Percentiles rank a stretch among this genome's conserved stretches.
Conservation (phyloP, 2,797 vertebrate genomes). For the Cyclura pinguis region DNA sequence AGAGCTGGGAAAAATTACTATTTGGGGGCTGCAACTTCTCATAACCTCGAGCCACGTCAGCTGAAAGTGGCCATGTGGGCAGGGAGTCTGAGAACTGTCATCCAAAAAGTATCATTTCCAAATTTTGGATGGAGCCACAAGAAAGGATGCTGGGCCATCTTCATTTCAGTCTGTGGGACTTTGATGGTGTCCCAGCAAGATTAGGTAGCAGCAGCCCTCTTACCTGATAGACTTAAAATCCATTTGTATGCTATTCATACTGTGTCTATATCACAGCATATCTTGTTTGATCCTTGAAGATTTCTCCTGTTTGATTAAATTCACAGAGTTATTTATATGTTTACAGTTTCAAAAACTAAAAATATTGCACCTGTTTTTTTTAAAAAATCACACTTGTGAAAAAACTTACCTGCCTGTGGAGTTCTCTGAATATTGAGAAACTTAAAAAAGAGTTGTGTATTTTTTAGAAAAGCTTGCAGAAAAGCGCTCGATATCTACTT, state of each 20-base stretch:
- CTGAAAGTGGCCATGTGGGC: too few species aligned
- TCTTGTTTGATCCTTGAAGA: conserved; percentile 67
- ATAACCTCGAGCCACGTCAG: too few species aligned
- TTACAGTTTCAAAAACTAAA: conserved; percentile 75
- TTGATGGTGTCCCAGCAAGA: too few species aligned
- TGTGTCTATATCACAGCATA: conserved; percentile 72
- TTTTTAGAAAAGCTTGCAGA: conserved; percentile 46
- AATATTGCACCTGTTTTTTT: conserved; percentile 47
- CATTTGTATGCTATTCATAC: conserved; percentile 73
- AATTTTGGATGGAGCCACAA: neutral
- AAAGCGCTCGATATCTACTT: neutral
- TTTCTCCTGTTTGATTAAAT: conserved; percentile 59
- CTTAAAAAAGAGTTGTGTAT: conserved; percentile 50
- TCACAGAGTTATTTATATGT: conserved; percentile 76
- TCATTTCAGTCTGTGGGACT: neutral
- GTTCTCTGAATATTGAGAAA: conserved; percentile 71
- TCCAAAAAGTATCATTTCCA: too few species aligned
- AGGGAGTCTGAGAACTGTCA: too few species aligned
- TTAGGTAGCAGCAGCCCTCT: neutral
- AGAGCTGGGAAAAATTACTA: too few species aligned
- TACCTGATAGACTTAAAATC: conserved; percentile 35
- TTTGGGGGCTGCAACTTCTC: too few species aligned
- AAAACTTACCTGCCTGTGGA: conserved; percentile 85
- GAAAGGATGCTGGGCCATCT: neutral
- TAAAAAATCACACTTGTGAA: conserved; percentile 83